A percentile compares a stretch with the other conserved stretches of the same genome.
Evolutionary conservation across 35 echinoderm and acorn worm genomes (phyloP).

Genomic region (Lytechinus variegatus): DNA sequence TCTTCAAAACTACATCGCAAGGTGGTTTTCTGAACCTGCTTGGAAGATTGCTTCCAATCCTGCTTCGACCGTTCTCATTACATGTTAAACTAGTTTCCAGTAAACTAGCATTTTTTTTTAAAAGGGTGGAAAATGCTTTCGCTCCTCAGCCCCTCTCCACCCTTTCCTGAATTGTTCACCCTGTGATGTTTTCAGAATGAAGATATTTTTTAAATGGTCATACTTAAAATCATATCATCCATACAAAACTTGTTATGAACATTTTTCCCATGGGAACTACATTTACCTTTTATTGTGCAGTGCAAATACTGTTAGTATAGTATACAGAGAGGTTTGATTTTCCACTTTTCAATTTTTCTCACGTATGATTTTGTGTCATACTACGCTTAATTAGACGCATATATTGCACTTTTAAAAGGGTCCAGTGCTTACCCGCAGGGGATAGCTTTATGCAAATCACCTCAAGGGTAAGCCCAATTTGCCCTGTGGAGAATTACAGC

Average conservation of each 20-base stretch:
- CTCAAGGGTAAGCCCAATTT: neutral
- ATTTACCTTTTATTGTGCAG: neutral
- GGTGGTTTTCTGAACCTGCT: too few relatives aligned
- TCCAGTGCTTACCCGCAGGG: neutral
- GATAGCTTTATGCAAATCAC: neutral
- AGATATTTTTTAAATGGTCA: too few relatives aligned
- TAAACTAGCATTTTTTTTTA: too few relatives aligned
- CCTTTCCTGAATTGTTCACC: too few relatives aligned
- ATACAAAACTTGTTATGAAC: neutral
- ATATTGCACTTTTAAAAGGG: neutral
- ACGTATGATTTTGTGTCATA: neutral
- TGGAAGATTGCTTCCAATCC: too few relatives aligned
- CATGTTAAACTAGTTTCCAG: too few relatives aligned
- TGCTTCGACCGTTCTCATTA: too few relatives aligned
- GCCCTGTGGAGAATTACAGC: neutral
- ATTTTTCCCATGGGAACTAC: neutral
- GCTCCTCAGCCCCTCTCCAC: too few relatives aligned
- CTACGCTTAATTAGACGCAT: constrained; percentile 2
- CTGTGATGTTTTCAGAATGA: too few relatives aligned
- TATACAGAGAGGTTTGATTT: neutral
- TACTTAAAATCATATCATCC: neutral
- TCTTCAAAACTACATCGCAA: too few relatives aligned
- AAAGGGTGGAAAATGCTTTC: too few relatives aligned
- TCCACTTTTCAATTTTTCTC: neutral
- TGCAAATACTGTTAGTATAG: neutral